Percentiles rank a stretch among this genome's conserved stretches.
phyloP scores from a whole-genome alignment of 2,113 vertebrate species.

The Zonotrichia leucophrys region DNA sequence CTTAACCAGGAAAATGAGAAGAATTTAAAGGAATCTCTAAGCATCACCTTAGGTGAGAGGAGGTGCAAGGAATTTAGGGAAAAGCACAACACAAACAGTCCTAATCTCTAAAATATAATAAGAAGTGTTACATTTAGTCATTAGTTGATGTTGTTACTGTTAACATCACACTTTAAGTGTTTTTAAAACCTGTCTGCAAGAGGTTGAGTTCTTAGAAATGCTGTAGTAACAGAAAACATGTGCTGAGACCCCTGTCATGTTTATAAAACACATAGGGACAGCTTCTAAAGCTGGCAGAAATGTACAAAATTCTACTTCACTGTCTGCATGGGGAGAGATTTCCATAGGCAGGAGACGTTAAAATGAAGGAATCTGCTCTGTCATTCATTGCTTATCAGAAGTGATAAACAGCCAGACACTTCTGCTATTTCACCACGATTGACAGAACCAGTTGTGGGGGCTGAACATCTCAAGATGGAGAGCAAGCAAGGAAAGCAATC shows the following conservation, averaged over 20 bases:
- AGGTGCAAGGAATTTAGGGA: not conserved
- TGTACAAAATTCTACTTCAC: not conserved
- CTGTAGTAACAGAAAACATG: not conserved
- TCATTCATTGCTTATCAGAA: not conserved
- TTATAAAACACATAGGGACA: not conserved
- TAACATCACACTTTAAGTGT: not conserved
- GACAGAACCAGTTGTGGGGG: not conserved
- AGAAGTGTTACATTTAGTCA: not conserved
- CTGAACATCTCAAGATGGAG: not conserved
- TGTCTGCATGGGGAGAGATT: not conserved
- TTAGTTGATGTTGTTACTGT: not conserved
- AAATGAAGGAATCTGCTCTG: not conserved
- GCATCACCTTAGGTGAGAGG: not conserved
- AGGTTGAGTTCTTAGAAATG: not conserved
- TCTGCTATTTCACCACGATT: not conserved
- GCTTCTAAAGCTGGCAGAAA: not conserved
- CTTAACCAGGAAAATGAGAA: not conserved
- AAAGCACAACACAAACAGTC: not conserved
- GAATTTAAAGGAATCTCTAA: not conserved
- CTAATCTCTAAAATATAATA: not conserved
- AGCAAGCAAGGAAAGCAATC: not conserved
- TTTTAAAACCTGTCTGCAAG: not conserved
- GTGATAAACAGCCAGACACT: not conserved
- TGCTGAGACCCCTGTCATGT: not conserved
- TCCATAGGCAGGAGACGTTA: not conserved